A percentile compares a stretch with the other conserved stretches of the same genome.
Conservation (phyloP, 2,797 vertebrate species). For the Streptopelia turtur region DNA sequence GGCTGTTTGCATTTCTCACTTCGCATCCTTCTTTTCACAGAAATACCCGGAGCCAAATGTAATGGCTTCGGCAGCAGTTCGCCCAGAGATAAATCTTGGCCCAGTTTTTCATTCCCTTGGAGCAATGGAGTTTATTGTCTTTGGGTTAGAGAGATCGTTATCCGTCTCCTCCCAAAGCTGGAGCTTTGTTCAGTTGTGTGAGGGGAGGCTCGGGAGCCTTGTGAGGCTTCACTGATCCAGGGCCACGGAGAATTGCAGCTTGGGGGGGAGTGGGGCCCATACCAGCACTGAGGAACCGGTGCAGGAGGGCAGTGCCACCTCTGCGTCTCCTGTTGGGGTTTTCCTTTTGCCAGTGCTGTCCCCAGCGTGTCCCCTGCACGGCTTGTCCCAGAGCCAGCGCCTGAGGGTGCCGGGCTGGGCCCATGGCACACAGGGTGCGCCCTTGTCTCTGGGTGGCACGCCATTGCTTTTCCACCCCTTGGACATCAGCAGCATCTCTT, state of each 20-base stretch:
- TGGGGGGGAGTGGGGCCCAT: neutral
- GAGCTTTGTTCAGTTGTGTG: neutral
- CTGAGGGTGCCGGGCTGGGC: neutral
- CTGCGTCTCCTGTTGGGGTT: neutral
- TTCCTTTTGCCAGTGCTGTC: neutral
- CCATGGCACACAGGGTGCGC: neutral
- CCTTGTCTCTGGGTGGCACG: fast-evolving
- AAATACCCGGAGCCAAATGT: neutral
- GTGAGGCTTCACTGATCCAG: neutral
- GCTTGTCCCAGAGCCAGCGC: neutral
- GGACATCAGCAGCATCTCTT: neutral
- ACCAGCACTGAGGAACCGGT: neutral
- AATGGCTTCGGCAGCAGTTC: neutral
- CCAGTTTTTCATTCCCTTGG: neutral
- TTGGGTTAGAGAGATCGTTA: neutral
- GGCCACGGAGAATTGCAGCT: neutral
- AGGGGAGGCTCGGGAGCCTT: neutral
- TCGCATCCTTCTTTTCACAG: neutral
- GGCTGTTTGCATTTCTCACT: neutral
- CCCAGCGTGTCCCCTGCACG: neutral
- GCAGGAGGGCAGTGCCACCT: neutral
- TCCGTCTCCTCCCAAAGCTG: neutral
- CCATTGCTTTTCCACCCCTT: neutral
- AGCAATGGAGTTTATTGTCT: neutral
- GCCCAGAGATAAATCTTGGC: neutral